A percentile compares a stretch with the other conserved stretches of the same genome.
phyloP scores from a whole-genome alignment of 1,140 invertebrate species.

The Penaeus vannamei region DNA sequence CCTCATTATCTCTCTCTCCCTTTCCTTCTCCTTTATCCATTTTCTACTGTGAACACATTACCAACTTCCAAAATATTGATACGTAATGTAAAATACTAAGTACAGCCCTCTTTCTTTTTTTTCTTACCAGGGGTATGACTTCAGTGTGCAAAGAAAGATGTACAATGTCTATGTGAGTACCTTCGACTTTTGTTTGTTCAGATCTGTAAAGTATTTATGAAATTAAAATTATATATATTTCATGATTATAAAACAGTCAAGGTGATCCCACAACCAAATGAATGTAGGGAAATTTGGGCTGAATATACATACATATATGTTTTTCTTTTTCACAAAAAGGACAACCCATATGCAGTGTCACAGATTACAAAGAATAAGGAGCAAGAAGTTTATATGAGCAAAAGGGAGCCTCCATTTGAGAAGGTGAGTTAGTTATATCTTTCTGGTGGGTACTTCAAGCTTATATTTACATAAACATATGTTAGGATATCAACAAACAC shows the following conservation, averaged over 20 bases:
- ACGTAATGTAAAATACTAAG: slow-evolving; percentile 72
- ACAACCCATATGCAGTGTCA: slow-evolving; percentile 39
- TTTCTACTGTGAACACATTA: neutral
- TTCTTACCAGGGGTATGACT: slow-evolving; percentile 58
- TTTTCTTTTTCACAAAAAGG: slow-evolving; percentile 5
- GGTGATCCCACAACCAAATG: too few relatives aligned
- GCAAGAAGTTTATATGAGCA: slow-evolving; percentile 48
- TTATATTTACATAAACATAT: neutral
- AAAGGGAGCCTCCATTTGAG: slow-evolving; percentile 61
- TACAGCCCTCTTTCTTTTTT: slow-evolving; percentile 66
- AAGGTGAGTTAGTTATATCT: slow-evolving; percentile 32
- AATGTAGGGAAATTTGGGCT: too few relatives aligned
- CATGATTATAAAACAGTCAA: too few relatives aligned
- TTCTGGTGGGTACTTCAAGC: neutral
- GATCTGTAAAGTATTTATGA: neutral
- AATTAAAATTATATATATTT: neutral
- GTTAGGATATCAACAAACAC: too few relatives aligned
- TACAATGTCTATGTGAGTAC: slow-evolving; percentile 58
- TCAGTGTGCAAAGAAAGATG: slow-evolving; percentile 41
- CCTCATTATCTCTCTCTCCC: neutral
- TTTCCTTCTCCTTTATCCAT: neutral
- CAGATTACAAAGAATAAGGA: neutral
- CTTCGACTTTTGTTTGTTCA: slow-evolving; percentile 26
- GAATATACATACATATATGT: slow-evolving; percentile 23
- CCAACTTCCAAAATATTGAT: neutral